These are phyloP conservation scores for Crax fasciolata DNA, from an alignment of 2,797 vertebrate species.

Conservation along the genomic window DNA sequence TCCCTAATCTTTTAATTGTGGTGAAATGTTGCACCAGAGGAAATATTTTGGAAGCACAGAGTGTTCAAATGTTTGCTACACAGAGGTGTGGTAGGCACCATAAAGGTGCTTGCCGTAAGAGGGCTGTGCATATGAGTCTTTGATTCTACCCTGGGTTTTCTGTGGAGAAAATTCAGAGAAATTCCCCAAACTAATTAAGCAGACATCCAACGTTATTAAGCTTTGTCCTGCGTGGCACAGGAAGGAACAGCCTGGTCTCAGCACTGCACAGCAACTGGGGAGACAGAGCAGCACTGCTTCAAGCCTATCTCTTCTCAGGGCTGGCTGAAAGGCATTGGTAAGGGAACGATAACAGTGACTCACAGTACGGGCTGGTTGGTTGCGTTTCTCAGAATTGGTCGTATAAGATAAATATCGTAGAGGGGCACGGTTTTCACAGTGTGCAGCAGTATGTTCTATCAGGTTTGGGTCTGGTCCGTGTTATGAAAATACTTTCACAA, in stretches of 20 bases:
- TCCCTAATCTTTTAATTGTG: not conserved
- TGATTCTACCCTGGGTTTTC: constrained; percentile 6
- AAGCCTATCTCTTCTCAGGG: not conserved
- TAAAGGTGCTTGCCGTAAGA: not conserved
- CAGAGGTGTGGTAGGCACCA: not conserved
- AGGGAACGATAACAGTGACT: accelerated
- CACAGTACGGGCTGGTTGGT: accelerated
- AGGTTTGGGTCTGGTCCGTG: not conserved
- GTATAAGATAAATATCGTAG: not conserved
- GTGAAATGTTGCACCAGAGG: not conserved
- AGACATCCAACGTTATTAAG: constrained; percentile 39
- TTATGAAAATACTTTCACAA: not conserved
- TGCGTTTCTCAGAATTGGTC: not conserved
- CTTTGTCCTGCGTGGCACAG: not conserved
- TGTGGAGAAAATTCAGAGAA: not conserved
- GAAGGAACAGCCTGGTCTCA: constrained; percentile 2
- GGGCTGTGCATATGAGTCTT: not conserved
- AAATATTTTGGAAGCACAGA: not conserved
- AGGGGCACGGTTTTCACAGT: not conserved
- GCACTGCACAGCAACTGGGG: not conserved
- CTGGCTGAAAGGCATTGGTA: not conserved
- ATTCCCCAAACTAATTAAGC: constrained; percentile 59
- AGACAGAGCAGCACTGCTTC: not conserved
- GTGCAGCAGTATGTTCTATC: not conserved
- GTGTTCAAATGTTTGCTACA: not conserved